phyloP scores from a whole-genome alignment of 2,113 vertebrate genomes.

The Salminus brasiliensis region DNA sequence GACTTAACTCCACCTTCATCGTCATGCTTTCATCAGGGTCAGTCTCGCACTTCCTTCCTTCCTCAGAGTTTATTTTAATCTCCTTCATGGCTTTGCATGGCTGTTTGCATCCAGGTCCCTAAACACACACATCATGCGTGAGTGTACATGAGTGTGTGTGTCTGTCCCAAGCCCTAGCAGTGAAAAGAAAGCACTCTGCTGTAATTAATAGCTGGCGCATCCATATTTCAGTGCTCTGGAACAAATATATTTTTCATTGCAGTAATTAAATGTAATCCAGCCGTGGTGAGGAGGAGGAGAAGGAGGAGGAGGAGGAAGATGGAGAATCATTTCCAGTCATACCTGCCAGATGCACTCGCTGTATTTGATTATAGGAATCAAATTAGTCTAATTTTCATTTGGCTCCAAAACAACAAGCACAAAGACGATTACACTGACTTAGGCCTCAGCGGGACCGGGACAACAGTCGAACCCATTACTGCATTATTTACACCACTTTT shows the following conservation, averaged over 20 bases:
- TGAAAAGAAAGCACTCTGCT: not conserved
- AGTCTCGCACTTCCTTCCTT: not conserved
- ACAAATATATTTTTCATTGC: not conserved
- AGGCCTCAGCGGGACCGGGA: not conserved
- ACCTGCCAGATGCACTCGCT: not conserved
- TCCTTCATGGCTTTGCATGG: slow-evolving; percentile 20
- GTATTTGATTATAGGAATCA: not conserved
- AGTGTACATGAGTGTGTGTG: not conserved
- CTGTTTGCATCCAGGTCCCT: slow-evolving; percentile 19
- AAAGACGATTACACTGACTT: not conserved
- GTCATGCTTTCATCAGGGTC: not conserved
- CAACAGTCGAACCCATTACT: not conserved
- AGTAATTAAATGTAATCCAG: not conserved
- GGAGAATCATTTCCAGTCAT: not conserved
- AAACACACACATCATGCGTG: no score
- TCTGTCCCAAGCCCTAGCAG: not conserved
- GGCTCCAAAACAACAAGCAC: not conserved
- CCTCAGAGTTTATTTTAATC: not conserved
- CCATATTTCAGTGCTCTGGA: not conserved
- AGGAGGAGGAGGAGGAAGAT: not conserved
- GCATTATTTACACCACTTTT: not conserved
- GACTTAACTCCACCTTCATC: not conserved
- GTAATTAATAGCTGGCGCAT: not conserved
- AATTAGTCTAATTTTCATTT: slow-evolving; percentile 5
- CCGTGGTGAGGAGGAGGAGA: no score